These are phyloP conservation scores for Petrolisthes manimaculis DNA, from an alignment of 2,888 invertebrate genomes.

Conservation along the genomic window DNA sequence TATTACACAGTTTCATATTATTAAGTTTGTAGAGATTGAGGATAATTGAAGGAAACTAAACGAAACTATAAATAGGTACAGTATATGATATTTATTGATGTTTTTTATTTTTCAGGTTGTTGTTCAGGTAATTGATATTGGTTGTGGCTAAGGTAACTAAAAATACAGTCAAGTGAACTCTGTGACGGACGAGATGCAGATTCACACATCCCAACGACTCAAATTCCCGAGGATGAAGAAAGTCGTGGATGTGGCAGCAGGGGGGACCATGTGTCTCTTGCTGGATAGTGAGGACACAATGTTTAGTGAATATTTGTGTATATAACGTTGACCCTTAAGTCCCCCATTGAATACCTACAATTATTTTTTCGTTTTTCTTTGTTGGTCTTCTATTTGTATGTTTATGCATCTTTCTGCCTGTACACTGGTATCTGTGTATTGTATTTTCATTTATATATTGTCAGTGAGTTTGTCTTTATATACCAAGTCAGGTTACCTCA, in stretches of 20 bases:
- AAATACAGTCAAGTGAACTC: conserved; percentile 88
- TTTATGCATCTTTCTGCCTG: no score
- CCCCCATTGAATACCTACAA: no score
- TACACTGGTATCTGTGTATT: not conserved
- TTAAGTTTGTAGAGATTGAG: no score
- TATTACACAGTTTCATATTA: no score
- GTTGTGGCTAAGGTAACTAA: conserved; percentile 94
- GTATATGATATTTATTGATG: no score
- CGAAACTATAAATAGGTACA: no score
- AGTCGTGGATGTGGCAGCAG: conserved; percentile 84
- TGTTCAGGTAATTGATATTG: conserved; percentile 79
- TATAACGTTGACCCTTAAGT: no score
- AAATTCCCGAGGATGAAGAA: conserved; percentile 77
- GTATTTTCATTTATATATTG: not conserved
- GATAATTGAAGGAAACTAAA: no score
- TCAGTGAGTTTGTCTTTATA: not conserved
- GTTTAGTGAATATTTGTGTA: no score
- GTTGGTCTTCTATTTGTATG: not conserved
- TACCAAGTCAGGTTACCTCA: not conserved
- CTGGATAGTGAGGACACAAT: conserved; percentile 77
- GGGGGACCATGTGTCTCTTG: conserved; percentile 87
- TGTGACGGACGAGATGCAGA: conserved; percentile 74
- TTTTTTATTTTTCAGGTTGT: conserved; percentile 68
- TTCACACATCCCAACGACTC: conserved; percentile 79
- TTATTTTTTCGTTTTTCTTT: no score